Evolutionary conservation across 1,140 invertebrate species (phyloP), one percentile per base, ranked within the genome.

Genomic region (Drosophila ohnishii): DNA sequence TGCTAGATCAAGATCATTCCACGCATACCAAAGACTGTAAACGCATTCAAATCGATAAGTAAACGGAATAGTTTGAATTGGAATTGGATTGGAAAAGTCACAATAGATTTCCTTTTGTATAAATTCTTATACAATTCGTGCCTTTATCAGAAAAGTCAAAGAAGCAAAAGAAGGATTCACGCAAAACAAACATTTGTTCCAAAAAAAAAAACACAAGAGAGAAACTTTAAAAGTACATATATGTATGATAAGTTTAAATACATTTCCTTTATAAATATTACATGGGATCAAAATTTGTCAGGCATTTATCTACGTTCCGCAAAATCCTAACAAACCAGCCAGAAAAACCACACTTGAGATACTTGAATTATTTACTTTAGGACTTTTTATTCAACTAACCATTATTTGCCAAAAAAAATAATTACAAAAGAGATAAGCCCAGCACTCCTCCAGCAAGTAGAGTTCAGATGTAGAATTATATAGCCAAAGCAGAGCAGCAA

Each of bases 241-340:
- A 35, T 39, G 39, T 34, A 71, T 39, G 40, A 50, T 71, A 37
- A 71, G 65, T 71, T 71, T 40, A 42, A 40, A n/a, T 48, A 50
- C 61, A 48, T 65, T 75, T 77, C 44, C 51, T 61, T 77, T 50
- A 28, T 56, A 58, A 78, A 42, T 60, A 34, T 77, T 71, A 47
- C 79, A 86, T 55, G 83, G 83, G 83, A 86, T 83, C 83, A 86
- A 86, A 71, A 80, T 67, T 85, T 50, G 65, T 65, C 78, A 51
- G 66, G 72, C 72, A 71, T 63, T 81, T 78, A 62, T 56, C 30
- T 45, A 76, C 70, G 76, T 78, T 78, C 44, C 67, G 62, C 60
- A 63, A 45, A 80, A 42, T 72, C 57, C 39, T 48, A 77, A 64
- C 11, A 39, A 76, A 57, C 47, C 45, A 58, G 40, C 42, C 39